A percentile compares a stretch with the other conserved stretches of the same genome.
These are phyloP conservation scores for Galeruca laticollis DNA, from an alignment of 2,888 invertebrate genomes.

Conservation along the genomic window DNA sequence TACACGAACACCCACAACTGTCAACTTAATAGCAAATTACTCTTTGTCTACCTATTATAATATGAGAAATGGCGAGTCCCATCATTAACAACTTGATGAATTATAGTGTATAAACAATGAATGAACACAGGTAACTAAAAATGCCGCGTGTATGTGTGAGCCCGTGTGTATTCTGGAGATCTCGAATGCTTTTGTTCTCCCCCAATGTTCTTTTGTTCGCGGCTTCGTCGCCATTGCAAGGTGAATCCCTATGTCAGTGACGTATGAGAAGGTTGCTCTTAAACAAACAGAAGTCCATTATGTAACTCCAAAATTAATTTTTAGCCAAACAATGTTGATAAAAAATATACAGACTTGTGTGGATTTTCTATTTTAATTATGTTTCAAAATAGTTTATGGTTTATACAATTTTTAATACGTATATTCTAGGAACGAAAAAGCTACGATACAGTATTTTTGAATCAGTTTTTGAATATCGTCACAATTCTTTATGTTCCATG, in stretches of 20 bases:
- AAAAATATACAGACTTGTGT: no score
- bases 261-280: neutral
- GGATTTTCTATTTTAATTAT: no score
- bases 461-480: no score
- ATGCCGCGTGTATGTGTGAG: no score
- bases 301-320: neutral
- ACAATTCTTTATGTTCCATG: no score
- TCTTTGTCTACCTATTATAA: neutral
- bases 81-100: neutral
- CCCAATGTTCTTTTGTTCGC: conserved; percentile 6
- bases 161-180: conserved; percentile 3
- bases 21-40: neutral
- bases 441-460: no score
- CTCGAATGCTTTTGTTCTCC: conserved; percentile 2
- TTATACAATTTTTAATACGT: no score
- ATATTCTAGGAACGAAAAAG: no score
- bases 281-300: neutral
- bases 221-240: neutral
- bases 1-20: neutral
- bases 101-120: conserved; percentile 5
- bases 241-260: neutral
- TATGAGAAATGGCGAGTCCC: neutral
- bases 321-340: neutral
- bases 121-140: conserved; percentile 6
- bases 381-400: no score